Percentiles rank a stretch among this genome's conserved stretches.
Conservation (phyloP, 2,888 invertebrate species). For the Oscheius onirici region DNA sequence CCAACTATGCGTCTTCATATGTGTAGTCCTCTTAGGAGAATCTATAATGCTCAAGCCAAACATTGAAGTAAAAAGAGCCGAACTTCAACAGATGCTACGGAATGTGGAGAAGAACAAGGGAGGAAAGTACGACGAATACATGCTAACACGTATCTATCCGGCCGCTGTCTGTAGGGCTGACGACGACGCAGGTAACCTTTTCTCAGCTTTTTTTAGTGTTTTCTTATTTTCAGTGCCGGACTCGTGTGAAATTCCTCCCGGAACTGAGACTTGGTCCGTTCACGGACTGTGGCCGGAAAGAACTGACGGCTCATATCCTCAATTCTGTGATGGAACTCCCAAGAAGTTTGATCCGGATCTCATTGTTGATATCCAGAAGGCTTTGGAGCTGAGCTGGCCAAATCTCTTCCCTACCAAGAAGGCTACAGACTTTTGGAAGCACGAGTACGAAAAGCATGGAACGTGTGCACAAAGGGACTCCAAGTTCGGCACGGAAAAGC, state of each 20-base stretch:
- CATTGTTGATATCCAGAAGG: slow-evolving; percentile 40
- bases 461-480: slow-evolving; percentile 49
- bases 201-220: neutral
- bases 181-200: slow-evolving; percentile 33
- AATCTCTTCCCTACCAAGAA: slow-evolving; percentile 46
- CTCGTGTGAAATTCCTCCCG: slow-evolving; percentile 52
- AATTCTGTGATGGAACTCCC: slow-evolving; percentile 44
- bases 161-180: slow-evolving; percentile 52
- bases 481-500: slow-evolving; percentile 37
- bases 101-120: neutral
- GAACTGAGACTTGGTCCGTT: slow-evolving; percentile 46
- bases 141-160: slow-evolving; percentile 53
- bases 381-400: slow-evolving; percentile 48
- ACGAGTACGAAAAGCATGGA: slow-evolving; percentile 60
- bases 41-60: no score
- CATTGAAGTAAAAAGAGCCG: neutral
- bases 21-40: no score
- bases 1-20: no score
- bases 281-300: slow-evolving; percentile 56
- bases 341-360: slow-evolving; percentile 41
- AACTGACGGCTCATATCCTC: slow-evolving; percentile 48
- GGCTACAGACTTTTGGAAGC: slow-evolving; percentile 51
- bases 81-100: neutral
- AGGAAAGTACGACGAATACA: slow-evolving; percentile 46
- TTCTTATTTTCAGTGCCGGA: slow-evolving; percentile 35